phyloP scores from a whole-genome alignment of 2,113 vertebrate species.

The Hydropotes inermis region DNA sequence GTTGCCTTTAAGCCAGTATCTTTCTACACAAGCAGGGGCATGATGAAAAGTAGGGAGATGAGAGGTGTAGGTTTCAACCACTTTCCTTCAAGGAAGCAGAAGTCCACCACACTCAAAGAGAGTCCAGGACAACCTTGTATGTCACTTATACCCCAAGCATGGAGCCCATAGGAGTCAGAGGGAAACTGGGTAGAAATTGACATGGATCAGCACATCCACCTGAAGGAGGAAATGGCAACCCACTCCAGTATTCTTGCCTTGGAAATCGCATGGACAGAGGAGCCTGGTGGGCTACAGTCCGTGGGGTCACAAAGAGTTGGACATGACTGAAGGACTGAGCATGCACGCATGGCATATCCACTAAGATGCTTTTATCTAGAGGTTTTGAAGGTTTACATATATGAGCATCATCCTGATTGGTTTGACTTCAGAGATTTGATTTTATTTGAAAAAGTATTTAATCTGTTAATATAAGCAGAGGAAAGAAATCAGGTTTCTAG shows the following conservation, averaged over 20 bases:
- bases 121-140: background rate
- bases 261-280: background rate
- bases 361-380: background rate
- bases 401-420: background rate
- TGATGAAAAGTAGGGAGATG: background rate
- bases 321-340: background rate
- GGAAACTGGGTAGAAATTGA: background rate
- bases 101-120: rapidly evolving
- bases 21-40: background rate
- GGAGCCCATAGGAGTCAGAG: background rate
- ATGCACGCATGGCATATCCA: background rate
- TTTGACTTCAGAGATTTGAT: background rate
- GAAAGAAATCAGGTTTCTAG: background rate
- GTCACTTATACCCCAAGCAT: background rate
- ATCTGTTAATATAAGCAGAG: background rate
- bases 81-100: background rate
- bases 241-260: background rate
- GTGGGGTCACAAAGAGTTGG: background rate
- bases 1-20: background rate
- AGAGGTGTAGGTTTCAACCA: background rate
- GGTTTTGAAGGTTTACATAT: background rate
- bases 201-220: background rate
- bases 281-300: background rate
- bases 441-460: background rate
- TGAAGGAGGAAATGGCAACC: background rate